Percentiles rank a stretch among this genome's conserved stretches.
These are phyloP conservation scores for Cataglyphis rosenhaueri DNA, from an alignment of 2,888 invertebrate species.

Conservation along the genomic window DNA sequence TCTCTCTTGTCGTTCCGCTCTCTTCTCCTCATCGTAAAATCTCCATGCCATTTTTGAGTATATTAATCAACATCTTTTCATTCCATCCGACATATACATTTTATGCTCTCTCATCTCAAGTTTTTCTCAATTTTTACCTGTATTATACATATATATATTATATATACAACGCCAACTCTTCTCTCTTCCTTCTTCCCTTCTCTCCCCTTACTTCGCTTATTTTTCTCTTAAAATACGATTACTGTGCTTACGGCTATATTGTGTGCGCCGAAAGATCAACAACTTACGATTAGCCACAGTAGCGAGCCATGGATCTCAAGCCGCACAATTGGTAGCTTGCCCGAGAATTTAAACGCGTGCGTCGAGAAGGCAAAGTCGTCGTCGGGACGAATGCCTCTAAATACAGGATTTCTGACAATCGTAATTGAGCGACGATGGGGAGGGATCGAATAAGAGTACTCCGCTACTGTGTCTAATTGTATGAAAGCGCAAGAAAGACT, in stretches of 20 bases:
- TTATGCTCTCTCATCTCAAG: neutral
- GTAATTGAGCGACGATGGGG: neutral
- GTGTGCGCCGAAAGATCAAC: conserved; percentile 44
- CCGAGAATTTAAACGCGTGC: conserved; percentile 16
- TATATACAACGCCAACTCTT: neutral
- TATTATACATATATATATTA: neutral
- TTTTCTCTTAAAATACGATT: conserved; percentile 44
- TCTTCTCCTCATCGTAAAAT: conserved; percentile 17
- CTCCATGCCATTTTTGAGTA: conserved; percentile 6
- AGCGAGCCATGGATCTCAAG: conserved; percentile 47
- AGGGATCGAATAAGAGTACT: conserved; percentile 14
- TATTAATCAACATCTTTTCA: neutral
- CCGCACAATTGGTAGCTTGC: conserved; percentile 11
- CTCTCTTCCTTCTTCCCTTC: neutral
- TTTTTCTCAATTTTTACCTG: conserved; percentile 11
- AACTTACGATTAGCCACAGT: conserved; percentile 49
- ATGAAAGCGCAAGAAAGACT: conserved; percentile 63
- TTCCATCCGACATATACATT: neutral
- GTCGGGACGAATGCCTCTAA: too few relatives aligned
- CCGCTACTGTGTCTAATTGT: conserved; percentile 52
- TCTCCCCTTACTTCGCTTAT: conserved; percentile 19
- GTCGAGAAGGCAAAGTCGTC: neutral
- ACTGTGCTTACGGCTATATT: conserved; percentile 51
- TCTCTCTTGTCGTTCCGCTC: neutral
- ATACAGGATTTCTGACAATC: neutral